Percentiles rank a stretch among this genome's conserved stretches.
Evolutionary conservation across 2,888 invertebrate genomes (phyloP).

Genomic region (Punctoribates punctum): DNA sequence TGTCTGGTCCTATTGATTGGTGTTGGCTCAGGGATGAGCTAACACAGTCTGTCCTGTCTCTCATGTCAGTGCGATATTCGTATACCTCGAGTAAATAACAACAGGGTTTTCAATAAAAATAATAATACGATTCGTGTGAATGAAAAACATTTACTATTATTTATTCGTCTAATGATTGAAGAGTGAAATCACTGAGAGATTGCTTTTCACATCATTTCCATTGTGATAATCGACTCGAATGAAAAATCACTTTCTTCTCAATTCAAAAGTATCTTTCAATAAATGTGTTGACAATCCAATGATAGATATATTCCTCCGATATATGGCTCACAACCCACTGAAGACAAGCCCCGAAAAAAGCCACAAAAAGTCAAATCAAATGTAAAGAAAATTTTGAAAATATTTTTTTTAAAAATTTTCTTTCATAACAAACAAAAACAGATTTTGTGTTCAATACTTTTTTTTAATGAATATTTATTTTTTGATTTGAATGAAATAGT

Average conservation of each 20-base stretch:
- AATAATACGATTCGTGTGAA: background rate
- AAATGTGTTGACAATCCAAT: conserved; percentile 16
- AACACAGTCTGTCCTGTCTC: background rate
- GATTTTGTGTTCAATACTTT: too few relatives aligned
- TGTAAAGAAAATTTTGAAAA: too few relatives aligned
- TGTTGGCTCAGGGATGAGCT: background rate
- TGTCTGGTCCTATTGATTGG: conserved; percentile 30
- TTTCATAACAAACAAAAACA: too few relatives aligned
- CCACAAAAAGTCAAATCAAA: too few relatives aligned
- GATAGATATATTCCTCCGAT: background rate
- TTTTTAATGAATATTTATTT: too few relatives aligned
- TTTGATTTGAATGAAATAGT: too few relatives aligned
- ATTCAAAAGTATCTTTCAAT: too few relatives aligned
- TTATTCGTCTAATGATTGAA: background rate
- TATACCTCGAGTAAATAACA: background rate
- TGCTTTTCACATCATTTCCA: too few relatives aligned
- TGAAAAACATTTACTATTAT: background rate
- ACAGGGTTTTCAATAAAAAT: background rate
- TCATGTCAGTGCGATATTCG: background rate
- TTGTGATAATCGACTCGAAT: background rate
- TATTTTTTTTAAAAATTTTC: too few relatives aligned
- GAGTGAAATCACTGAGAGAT: background rate
- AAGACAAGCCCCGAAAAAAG: too few relatives aligned
- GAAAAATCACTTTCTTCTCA: background rate
- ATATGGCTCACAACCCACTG: too few relatives aligned